Evolutionary conservation across 1,140 invertebrate species (phyloP), one percentile per base, ranked within the genome.

Genomic region (Ceratosolen fusciceps): DNA sequence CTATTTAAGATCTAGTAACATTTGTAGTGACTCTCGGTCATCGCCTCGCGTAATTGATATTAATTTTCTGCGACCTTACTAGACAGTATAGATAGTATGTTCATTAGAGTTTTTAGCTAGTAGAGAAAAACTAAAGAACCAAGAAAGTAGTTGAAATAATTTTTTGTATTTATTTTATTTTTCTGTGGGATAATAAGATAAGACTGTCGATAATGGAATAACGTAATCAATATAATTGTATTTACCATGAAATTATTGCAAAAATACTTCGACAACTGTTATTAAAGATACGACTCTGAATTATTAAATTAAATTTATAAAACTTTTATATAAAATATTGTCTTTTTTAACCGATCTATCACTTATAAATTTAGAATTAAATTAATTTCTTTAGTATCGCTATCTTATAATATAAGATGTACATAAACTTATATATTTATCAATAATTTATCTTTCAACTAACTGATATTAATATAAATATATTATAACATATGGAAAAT

Each of bases 81-180:
- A 39, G 62, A 34, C 62, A 26, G 56, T 47, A 31, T 47, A 82
- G 82, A 85, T 83, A 85, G 84, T 84, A 86, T 83, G 82, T 85
- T 85, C 83, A 84, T 86, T 86, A 85, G 75, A 82, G 81, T 83
- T 85, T 85, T 83, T 77, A 76, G 78, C 79, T 73, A 34, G 77
- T 31, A 31, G 71, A 65, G 80, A 56, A 71, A 73, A 62, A 70
- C 75, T 79, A 29, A 54, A 34, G 65, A 70, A 56, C 47, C 12
- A 49, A 71, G 34, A 43, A 43, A 83, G 80, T 79, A 62, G 24
- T 78, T 77, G 68, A 65, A 37, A 80, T 74, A 47, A 3, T 74
- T 76, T 82, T 80, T 86, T 84, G 85, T 86, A 83, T 81, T 83
- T 83, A 83, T 84, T 71, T 84, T 81, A 85, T 84, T 76, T 84